These are phyloP conservation scores for Limnephilus marmoratus DNA, from an alignment of 2,888 invertebrate species.

Conservation along the genomic window DNA sequence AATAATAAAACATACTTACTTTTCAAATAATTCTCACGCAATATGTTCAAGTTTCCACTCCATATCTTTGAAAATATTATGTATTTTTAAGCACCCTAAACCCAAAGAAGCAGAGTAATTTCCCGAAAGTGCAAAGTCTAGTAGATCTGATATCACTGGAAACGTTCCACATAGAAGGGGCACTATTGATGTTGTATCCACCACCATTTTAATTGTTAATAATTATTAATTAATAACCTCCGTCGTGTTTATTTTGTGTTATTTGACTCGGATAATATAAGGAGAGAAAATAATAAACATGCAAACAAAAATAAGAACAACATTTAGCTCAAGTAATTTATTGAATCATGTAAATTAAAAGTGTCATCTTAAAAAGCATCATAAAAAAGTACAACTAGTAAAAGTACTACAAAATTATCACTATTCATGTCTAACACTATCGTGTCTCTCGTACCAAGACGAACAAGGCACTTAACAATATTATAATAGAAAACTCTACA, in stretches of 20 bases:
- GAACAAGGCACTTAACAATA: conserved; percentile 6
- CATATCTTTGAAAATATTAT: conserved; percentile 11
- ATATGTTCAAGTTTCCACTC: not conserved
- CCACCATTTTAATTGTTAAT: conserved; percentile 34
- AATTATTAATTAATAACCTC: not conserved
- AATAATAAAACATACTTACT: conserved; percentile 18
- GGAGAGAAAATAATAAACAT: conserved; percentile 43
- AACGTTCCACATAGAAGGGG: not conserved
- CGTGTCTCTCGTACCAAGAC: not conserved
- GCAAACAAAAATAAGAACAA: conserved; percentile 61
- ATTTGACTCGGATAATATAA: conserved; percentile 19
- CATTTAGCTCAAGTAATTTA: conserved; percentile 56
- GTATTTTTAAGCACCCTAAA: conserved; percentile 37
- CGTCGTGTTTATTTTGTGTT: conserved; percentile 6
- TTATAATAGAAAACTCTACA: conserved; percentile 1
- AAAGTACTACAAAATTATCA: conserved; percentile 52
- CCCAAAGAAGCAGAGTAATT: conserved; percentile 27
- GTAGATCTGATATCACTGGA: not conserved
- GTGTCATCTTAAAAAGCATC: conserved; percentile 48
- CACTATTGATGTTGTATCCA: not conserved
- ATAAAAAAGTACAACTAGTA: conserved; percentile 54
- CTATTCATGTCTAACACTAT: conserved; percentile 31
- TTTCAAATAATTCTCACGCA: not conserved
- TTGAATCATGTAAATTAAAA: conserved; percentile 44
- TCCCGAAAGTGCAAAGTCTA: not conserved